phyloP scores from a whole-genome alignment of 2,113 vertebrate species.

The Prietella phreatophila region DNA sequence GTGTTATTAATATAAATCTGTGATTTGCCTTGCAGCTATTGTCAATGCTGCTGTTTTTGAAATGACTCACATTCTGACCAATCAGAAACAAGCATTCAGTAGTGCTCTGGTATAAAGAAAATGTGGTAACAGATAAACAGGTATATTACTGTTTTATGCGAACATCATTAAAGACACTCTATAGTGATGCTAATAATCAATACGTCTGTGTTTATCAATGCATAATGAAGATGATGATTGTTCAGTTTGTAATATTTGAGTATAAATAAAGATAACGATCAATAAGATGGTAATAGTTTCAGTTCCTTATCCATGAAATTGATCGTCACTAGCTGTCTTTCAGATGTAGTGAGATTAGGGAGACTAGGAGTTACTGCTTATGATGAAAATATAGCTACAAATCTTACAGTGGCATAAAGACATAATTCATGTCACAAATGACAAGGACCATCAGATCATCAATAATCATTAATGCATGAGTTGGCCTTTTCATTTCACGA shows the following conservation, averaged over 20 bases:
- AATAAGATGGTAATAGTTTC: not conserved
- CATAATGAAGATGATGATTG: not conserved
- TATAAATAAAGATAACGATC: not conserved
- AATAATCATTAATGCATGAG: not conserved
- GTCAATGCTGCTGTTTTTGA: not conserved
- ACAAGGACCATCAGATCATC: slow-evolving; percentile 5
- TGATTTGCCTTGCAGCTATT: slow-evolving; percentile 1
- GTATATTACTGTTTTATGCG: not conserved
- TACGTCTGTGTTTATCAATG: not conserved
- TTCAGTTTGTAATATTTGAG: not conserved
- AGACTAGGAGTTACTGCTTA: not conserved
- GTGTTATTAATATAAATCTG: slow-evolving; percentile 15
- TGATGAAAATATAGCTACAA: not conserved
- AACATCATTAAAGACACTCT: not conserved
- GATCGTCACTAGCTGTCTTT: not conserved
- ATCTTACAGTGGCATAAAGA: not conserved
- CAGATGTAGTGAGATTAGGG: not conserved
- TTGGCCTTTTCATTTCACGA: not conserved
- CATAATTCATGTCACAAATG: not conserved
- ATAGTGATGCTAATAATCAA: not conserved
- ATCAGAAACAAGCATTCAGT: not conserved
- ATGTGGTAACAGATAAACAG: not conserved
- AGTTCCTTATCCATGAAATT: not conserved
- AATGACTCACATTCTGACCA: not conserved
- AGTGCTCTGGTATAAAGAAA: not conserved